Evolutionary conservation across 2,797 vertebrate species (phyloP).

Genomic region (Hyperoplus immaculatus): DNA sequence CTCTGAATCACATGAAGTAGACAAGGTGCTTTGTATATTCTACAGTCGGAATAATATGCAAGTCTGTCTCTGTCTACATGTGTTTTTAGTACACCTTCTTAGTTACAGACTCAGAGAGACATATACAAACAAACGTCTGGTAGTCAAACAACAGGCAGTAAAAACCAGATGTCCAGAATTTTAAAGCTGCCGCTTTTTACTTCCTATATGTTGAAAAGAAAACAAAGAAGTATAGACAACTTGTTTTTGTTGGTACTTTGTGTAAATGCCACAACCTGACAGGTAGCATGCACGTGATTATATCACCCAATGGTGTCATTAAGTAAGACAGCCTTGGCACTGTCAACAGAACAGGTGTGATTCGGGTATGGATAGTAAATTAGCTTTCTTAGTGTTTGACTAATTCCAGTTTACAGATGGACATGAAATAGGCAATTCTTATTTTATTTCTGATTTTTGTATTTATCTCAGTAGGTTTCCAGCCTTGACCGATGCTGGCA

Average conservation of each 20-base stretch:
- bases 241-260: neutral
- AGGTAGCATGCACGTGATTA: neutral
- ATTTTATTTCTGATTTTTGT: neutral
- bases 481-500: constrained; percentile 20
- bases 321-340: neutral
- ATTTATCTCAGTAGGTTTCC: neutral
- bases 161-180: constrained; percentile 38
- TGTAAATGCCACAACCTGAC: neutral
- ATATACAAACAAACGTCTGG: constrained; percentile 47
- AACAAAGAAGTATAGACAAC: neutral
- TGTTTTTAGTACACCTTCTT: constrained; percentile 35
- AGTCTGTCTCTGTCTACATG: too few relatives aligned
- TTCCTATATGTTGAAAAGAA: constrained; percentile 31
- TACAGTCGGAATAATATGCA: constrained; percentile 29
- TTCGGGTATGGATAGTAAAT: constrained; percentile 20
- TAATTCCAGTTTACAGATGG: neutral
- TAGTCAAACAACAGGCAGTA: constrained; percentile 50
- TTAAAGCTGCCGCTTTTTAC: constrained; percentile 27
- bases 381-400: neutral
- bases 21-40: neutral
- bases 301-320: neutral
- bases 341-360: constrained; percentile 27
- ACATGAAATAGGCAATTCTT: constrained; percentile 5
- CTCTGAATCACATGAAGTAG: constrained; percentile 2
- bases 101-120: constrained; percentile 45